phyloP scores from a whole-genome alignment of 1,140 invertebrate species.

The Solenopsis fugax region DNA sequence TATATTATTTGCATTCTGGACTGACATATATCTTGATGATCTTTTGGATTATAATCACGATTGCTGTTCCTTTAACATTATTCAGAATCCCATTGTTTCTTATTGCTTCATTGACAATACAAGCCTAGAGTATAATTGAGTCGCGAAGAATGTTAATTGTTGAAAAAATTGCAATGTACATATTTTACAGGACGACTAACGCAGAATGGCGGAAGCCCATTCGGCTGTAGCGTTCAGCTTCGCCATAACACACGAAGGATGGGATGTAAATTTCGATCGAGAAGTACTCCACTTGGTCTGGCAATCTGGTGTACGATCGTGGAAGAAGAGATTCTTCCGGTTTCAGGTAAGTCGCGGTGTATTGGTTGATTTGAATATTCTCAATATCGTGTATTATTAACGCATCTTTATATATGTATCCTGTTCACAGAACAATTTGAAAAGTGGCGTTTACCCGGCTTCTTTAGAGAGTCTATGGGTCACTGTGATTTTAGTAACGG shows the following conservation, averaged over 20 bases:
- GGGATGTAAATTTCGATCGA: constrained; percentile 98
- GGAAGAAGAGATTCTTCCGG: constrained; percentile 96
- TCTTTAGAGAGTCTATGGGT: constrained; percentile 95
- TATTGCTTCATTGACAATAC: neutral
- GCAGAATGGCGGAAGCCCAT: constrained; percentile 98
- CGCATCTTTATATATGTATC: neutral
- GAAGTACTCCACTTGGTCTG: constrained; percentile 97
- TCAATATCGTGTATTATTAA: neutral
- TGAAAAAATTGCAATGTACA: neutral
- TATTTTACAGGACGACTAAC: constrained; percentile 20
- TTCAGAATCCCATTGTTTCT: neutral
- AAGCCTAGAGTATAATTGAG: neutral
- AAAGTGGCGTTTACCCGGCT: constrained; percentile 98
- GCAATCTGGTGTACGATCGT: constrained; percentile 96
- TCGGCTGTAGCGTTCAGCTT: constrained; percentile 99
- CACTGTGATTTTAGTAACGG: constrained; percentile 92
- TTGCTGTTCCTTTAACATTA: neutral
- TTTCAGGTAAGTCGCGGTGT: constrained; percentile 91
- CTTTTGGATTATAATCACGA: neutral
- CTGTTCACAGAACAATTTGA: constrained; percentile 95
- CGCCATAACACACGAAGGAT: constrained; percentile 98
- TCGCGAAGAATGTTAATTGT: neutral
- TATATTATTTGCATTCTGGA: too few relatives aligned
- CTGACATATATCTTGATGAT: neutral
- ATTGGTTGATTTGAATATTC: too few relatives aligned